phyloP scores from a whole-genome alignment of 2,797 vertebrate species.

The Antrozous pallidus region DNA sequence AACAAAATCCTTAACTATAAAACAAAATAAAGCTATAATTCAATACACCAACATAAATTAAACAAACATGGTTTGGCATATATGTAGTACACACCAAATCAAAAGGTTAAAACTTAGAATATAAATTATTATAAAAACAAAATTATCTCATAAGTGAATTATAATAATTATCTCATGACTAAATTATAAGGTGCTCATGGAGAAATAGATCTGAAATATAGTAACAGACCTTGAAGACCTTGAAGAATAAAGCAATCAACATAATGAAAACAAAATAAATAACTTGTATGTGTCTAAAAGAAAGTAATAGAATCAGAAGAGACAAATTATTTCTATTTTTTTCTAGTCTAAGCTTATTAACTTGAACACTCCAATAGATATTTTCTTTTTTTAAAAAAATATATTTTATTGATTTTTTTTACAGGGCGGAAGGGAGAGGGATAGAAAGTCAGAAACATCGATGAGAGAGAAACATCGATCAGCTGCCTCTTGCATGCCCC shows the following conservation, averaged over 20 bases:
- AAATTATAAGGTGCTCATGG: background rate
- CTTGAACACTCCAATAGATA: background rate
- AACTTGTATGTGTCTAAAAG: background rate
- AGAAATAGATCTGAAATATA: background rate
- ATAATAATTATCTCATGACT: background rate
- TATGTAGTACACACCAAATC: background rate
- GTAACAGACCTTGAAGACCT: background rate
- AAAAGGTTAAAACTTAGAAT: background rate
- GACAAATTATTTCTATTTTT: background rate
- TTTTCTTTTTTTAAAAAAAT: no score
- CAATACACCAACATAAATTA: background rate
- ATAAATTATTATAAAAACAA: background rate
- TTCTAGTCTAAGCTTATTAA: background rate
- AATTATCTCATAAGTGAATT: background rate
- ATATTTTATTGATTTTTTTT: no score
- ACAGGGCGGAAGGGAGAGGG: no score
- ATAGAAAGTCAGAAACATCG: no score
- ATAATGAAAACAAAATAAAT: background rate
- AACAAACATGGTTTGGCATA: background rate
- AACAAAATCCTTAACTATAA: background rate
- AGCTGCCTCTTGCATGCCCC: no score
- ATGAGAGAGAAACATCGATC: no score
- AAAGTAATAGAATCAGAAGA: background rate
- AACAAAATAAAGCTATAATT: background rate
- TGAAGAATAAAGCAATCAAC: background rate